These are phyloP conservation scores for Rotaria sp. DNA, from an alignment of 2,888 invertebrate species.

Conservation along the genomic window DNA sequence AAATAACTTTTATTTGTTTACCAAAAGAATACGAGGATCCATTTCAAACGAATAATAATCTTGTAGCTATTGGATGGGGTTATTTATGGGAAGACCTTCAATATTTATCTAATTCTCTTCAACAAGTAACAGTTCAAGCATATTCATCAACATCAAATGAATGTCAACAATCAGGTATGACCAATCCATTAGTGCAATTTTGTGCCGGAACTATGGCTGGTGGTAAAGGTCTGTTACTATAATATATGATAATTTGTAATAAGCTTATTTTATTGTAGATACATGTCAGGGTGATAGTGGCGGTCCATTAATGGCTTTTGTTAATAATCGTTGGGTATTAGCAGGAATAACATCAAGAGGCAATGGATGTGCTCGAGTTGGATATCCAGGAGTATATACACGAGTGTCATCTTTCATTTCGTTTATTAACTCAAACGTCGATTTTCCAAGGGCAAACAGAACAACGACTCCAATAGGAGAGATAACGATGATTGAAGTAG, in stretches of 20 bases:
- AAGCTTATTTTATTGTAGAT: not conserved
- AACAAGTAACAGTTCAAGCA: not conserved
- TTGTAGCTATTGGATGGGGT: not conserved
- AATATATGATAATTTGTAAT: too few relatives aligned
- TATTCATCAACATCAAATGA: not conserved
- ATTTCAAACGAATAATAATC: not conserved
- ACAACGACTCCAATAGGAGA: too few relatives aligned
- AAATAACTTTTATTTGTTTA: not conserved
- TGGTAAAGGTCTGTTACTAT: not conserved
- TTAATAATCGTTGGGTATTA: constrained; percentile 27
- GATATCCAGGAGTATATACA: not conserved
- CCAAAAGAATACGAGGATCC: not conserved
- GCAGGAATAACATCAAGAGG: constrained; percentile 32
- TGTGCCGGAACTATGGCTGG: not conserved
- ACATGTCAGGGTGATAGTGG: constrained; percentile 29
- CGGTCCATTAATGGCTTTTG: constrained; percentile 32
- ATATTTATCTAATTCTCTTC: not conserved
- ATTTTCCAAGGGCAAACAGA: not conserved
- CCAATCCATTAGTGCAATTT: not conserved
- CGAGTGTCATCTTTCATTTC: not conserved
- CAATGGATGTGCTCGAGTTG: not conserved
- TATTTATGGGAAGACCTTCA: accelerated
- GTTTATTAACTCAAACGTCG: not conserved
- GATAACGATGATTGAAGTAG: too few relatives aligned
- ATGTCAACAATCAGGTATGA: not conserved